Evolutionary conservation across 1,140 invertebrate species (phyloP), one percentile per base, ranked within the genome.

Genomic region (Delia radicum): DNA sequence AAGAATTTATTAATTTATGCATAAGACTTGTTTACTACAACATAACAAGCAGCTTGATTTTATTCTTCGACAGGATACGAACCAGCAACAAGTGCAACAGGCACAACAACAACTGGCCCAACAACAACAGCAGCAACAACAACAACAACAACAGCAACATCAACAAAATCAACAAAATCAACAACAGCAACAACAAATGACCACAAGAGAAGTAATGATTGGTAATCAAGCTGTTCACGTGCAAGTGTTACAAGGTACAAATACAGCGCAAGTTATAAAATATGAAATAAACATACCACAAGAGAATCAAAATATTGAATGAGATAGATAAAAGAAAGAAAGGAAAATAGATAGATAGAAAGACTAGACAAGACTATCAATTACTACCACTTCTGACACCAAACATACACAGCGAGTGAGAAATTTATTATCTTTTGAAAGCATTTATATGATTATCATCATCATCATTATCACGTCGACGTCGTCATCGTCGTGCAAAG

Each of bases 51-150:
- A 65, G 37, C 31, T 65, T 76, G 72, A 55, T 74, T 62, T 74
- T 76, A 42, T 69, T 46, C 73, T 61, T 69, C 74, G 28, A 73
- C 74, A 77, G 0, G 88, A 87, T 75, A 87, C 88, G 85, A 69
- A 88, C 48, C 81, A 86, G n/a, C 87, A 88, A 65, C 87, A 88
- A 75, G 87, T 88, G 18, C 63, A 67, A 65, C 77, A 83, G 18
- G 79, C 81, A 65, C 82, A 84, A 79, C 78, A 81, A 24, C 85
- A 87, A 31, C 75, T 78, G 65, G 75, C 79, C 37, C 77, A 79
- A 65, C 80, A 81, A 29, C 80, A 82, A 74, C 77, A 55, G 21
- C 18, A 21, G 18, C 48, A 55, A 21, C 48, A 80, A 75, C 78
- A 80, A 67, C 69, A 79, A 10, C 81, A 82, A 27, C 80, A 82